Evolutionary conservation across 2,797 vertebrate genomes (phyloP), one percentile per base, ranked within the genome.

Genomic region (Galagoides demidoff): DNA sequence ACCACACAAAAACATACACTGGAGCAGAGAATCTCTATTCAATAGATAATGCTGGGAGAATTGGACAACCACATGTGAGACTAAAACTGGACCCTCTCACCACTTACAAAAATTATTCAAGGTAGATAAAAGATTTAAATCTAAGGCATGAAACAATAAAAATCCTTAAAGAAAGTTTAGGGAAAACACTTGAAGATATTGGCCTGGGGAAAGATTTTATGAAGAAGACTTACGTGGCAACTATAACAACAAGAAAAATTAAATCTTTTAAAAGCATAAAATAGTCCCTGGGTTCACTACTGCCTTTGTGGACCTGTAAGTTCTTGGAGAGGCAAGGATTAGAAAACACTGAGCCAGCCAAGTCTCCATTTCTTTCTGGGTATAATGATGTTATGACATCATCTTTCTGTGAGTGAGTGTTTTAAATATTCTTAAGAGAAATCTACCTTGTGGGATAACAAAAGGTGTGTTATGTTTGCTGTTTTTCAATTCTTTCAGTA

Each of bases 351-450:
- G 12, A 2, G 31, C 66, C 25, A 86, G 11, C 22, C 25, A 27
- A 14, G 1, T 43, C 34, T 91, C n/a, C 64, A 0, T 79, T 95
- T 16, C 5, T 19, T 91, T 59, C 45, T 78, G 23, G 0, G 5
- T 31, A 49, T 37, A 61, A 94, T 57, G 27, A 29, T 34, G 22
- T 73, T 27, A 5, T 29, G 14, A 7, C 25, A 8, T 25, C 71
- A 29, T 85, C 2, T 93, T 89, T 84, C 25, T 66, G 1, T 37
- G 31, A 91, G 8, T 7, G 29, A 83, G 4, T n/a, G 1, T 8
- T 79, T 85, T 73, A 91, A 61, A 34, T 37, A 81, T 74, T 89
- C 79, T 74, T 66, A 89, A 85, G 19, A 68, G 22, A 63, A 87
- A 45, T 64, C 23, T 85, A 4, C 45, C 73, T 63, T 52, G 52